Percentiles rank a stretch among this genome's conserved stretches.
Evolutionary conservation across 2,113 vertebrate species (phyloP).

Genomic region (Pterocles burchelli): DNA sequence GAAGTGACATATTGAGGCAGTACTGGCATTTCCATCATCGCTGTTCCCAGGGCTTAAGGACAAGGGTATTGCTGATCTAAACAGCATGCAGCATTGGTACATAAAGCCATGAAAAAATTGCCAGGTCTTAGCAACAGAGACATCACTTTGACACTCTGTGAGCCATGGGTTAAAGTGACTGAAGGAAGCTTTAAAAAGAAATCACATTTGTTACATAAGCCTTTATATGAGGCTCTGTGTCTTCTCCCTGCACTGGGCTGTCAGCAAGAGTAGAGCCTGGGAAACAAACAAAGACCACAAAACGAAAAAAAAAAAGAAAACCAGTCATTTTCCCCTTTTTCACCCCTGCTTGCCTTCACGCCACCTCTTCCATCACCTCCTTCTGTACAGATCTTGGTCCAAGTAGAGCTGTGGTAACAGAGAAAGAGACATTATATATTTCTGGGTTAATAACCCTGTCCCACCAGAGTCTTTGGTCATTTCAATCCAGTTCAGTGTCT

Average conservation of each 20-base stretch:
- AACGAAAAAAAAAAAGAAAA: not conserved
- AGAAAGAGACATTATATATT: not conserved
- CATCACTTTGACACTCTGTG: not conserved
- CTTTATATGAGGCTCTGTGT: not conserved
- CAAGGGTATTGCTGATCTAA: not conserved
- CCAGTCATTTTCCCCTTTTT: not conserved
- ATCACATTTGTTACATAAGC: accelerated
- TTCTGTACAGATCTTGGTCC: not conserved
- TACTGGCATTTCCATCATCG: constrained; percentile 29
- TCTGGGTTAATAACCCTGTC: not conserved
- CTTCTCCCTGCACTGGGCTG: not conserved
- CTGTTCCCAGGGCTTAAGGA: not conserved
- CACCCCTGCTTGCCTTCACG: not conserved
- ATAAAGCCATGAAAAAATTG: not conserved
- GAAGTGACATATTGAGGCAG: constrained; percentile 57
- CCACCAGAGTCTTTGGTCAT: not conserved
- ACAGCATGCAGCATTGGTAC: not conserved
- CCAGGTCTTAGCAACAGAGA: not conserved
- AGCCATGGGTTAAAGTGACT: not conserved
- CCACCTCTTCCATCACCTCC: not conserved
- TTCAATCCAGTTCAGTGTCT: not conserved
- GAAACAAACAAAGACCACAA: not conserved
- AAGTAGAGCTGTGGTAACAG: not conserved
- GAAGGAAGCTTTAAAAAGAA: not conserved
- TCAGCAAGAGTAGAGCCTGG: not conserved